These are phyloP conservation scores for Hipposideros armiger DNA, from an alignment of 2,113 vertebrate genomes.

Conservation along the genomic window DNA sequence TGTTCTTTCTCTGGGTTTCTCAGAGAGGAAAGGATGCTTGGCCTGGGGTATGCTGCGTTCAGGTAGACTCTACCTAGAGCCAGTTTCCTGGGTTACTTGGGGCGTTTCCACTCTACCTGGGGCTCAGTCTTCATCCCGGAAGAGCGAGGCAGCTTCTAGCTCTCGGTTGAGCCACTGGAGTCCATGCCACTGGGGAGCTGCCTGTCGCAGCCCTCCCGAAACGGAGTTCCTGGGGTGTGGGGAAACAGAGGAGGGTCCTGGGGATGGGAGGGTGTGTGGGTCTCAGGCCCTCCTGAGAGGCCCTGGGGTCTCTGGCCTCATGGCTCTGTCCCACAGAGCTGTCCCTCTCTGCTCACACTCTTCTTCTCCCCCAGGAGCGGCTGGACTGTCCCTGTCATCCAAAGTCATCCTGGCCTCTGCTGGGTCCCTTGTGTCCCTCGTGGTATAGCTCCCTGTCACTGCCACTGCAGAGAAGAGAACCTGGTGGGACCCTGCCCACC, in stretches of 20 bases:
- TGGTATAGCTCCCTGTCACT: fast-evolving
- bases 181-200: too few species aligned
- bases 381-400: fast-evolving
- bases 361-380: background rate
- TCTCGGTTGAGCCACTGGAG: background rate
- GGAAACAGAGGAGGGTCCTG: background rate
- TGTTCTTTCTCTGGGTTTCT: background rate
- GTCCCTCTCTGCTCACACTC: fast-evolving
- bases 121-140: background rate
- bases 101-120: fast-evolving
- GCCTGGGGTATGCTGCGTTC: background rate
- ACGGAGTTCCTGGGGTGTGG: background rate
- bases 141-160: background rate
- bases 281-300: background rate
- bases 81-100: background rate
- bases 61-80: too few species aligned
- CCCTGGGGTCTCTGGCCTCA: background rate
- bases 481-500: fast-evolving
- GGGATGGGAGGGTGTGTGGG: too few species aligned
- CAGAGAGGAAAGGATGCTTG: background rate
- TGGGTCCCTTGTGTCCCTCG: fast-evolving
- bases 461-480: background rate
- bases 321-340: background rate
- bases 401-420: fast-evolving
- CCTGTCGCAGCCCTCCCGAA: background rate